Evolutionary conservation across 2,113 vertebrate species (phyloP).

Genomic region (Thamnophis sirtalis): DNA sequence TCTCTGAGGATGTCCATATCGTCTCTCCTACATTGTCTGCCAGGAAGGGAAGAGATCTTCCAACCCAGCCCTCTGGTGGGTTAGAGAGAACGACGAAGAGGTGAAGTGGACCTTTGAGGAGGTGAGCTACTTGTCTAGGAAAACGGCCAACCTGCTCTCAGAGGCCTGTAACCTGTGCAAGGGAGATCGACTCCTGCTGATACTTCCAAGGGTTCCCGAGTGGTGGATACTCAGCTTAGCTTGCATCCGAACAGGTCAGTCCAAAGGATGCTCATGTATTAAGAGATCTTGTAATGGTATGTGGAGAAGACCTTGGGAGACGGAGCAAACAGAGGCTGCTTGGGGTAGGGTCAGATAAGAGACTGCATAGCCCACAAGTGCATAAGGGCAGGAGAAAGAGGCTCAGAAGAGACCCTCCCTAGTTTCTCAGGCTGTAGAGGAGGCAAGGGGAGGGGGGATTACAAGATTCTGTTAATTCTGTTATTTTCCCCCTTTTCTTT

Average conservation of each 20-base stretch:
- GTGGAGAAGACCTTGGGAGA: too few relatives aligned
- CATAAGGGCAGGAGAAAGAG: too few relatives aligned
- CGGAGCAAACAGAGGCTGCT: too few relatives aligned
- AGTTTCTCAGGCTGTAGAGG: too few relatives aligned
- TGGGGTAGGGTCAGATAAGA: too few relatives aligned
- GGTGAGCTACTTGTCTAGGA: conserved; percentile 67
- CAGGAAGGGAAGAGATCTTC: conserved; percentile 17
- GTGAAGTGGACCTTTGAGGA: conserved; percentile 75
- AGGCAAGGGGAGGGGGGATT: too few relatives aligned
- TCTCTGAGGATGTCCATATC: background rate
- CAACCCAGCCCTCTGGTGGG: conserved; percentile 76
- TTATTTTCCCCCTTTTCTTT: too few relatives aligned
- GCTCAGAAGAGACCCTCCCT: too few relatives aligned
- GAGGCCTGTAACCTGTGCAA: conserved; percentile 63
- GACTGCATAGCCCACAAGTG: too few relatives aligned
- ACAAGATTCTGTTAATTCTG: too few relatives aligned
- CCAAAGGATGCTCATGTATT: background rate
- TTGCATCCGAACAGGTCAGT: conserved; percentile 71
- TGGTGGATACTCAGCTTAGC: conserved; percentile 78
- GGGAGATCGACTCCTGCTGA: conserved; percentile 68
- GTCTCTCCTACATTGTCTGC: background rate
- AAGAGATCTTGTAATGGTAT: too few relatives aligned
- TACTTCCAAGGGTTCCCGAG: conserved; percentile 72
- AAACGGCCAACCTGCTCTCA: conserved; percentile 68
- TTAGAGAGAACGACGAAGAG: conserved; percentile 58